These are phyloP conservation scores for Eristalinus aeneus DNA, from an alignment of 2,888 invertebrate species.

Conservation along the genomic window DNA sequence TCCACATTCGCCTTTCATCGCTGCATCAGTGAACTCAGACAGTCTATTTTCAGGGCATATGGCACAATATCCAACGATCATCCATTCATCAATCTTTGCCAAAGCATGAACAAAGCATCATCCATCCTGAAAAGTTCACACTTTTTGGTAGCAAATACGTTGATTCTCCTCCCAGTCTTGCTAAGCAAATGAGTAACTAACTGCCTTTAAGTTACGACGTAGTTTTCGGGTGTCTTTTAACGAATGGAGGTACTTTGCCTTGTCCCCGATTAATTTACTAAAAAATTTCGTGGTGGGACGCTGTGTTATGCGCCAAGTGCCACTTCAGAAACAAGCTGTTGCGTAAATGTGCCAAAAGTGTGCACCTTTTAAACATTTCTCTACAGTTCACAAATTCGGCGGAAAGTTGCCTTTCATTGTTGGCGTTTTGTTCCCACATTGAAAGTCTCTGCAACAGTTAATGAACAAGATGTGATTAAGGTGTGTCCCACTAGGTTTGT, in stretches of 20 bases:
- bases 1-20: no score
- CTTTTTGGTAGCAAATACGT: no score
- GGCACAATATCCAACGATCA: no score
- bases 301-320: not conserved
- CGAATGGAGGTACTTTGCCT: not conserved
- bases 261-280: not conserved
- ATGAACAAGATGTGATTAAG: not conserved
- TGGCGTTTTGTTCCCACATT: not conserved
- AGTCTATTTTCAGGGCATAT: no score
- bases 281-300: not conserved
- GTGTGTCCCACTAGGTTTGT: not conserved
- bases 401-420: not conserved
- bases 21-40: no score
- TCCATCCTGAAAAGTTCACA: no score
- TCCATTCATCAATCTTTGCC: no score
- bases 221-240: not conserved
- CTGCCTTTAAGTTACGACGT: not conserved
- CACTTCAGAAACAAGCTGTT: not conserved
- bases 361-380: not conserved
- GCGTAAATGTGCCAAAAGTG: not conserved
- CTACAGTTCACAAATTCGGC: not conserved
- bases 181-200: not conserved
- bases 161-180: not conserved
- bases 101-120: no score
- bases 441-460: not conserved